Conservation (phyloP, 2,113 vertebrate genomes). For the Montifringilla adamsi region DNA sequence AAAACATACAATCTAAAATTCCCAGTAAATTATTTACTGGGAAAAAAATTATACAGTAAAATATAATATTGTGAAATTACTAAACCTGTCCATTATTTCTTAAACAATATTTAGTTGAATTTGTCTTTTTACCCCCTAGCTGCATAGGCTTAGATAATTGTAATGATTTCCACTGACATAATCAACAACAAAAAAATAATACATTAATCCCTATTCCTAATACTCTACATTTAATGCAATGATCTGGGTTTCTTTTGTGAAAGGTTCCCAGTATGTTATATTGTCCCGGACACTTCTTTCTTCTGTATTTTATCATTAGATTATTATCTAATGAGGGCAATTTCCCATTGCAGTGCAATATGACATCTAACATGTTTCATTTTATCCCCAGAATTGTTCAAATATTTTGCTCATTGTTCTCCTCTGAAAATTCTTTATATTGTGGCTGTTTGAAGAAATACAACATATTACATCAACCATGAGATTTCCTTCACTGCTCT, state of each 20-base stretch:
- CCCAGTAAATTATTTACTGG: background rate
- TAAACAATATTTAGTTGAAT: background rate
- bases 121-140: fast-evolving
- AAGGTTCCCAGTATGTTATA: background rate
- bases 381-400: background rate
- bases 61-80: background rate
- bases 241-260: background rate
- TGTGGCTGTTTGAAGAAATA: background rate
- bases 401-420: background rate
- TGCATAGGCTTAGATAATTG: background rate
- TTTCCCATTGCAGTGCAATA: background rate
- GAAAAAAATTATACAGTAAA: background rate
- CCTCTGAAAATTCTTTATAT: background rate
- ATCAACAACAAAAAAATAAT: background rate
- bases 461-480: background rate
- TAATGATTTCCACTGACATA: background rate
- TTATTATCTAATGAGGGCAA: background rate
- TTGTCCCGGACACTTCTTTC: background rate
- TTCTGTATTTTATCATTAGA: background rate
- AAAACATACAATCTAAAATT: background rate
- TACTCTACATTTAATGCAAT: background rate
- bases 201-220: background rate
- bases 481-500: background rate
- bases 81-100: background rate
- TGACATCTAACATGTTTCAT: background rate